A percentile compares a stretch with the other conserved stretches of the same genome.
These are phyloP conservation scores for Lamprotornis superbus DNA, from an alignment of 2,113 vertebrate genomes.

Conservation along the genomic window DNA sequence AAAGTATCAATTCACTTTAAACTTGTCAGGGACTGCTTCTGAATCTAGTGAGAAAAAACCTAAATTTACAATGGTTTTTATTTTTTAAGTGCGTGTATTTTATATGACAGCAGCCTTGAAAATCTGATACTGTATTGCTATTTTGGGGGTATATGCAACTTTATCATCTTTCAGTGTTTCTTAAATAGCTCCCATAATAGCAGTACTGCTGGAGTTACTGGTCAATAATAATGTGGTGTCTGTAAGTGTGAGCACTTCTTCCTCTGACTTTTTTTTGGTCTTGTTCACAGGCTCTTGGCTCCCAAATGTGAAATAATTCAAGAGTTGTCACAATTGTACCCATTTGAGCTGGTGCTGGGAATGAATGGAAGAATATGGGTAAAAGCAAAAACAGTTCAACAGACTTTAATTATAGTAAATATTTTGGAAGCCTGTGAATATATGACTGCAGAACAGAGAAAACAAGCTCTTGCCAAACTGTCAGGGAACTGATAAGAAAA, in stretches of 20 bases:
- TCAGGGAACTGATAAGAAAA: constrained; percentile 70
- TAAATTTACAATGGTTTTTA: background rate
- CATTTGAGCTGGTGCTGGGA: constrained; percentile 89
- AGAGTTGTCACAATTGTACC: constrained; percentile 86
- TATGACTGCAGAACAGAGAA: constrained; percentile 87
- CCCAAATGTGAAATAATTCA: constrained; percentile 85
- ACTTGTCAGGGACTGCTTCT: background rate
- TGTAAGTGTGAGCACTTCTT: background rate
- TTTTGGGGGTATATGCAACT: background rate
- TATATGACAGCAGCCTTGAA: background rate
- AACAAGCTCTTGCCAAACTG: constrained; percentile 78
- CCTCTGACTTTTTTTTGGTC: background rate
- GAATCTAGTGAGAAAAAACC: background rate
- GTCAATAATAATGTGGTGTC: background rate
- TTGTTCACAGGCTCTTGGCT: constrained; percentile 79
- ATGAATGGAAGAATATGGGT: constrained; percentile 96
- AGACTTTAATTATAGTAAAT: constrained; percentile 89
- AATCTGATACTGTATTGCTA: background rate
- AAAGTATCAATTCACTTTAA: background rate
- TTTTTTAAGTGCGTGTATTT: background rate
- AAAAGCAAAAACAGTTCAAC: constrained; percentile 83
- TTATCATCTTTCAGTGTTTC: background rate
- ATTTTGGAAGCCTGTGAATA: constrained; percentile 91
- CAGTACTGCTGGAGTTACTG: background rate
- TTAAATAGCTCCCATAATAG: background rate